Percentiles rank a stretch among this genome's conserved stretches.
Conservation (phyloP, 2,113 vertebrate genomes). For the Ploceus nigricollis region DNA sequence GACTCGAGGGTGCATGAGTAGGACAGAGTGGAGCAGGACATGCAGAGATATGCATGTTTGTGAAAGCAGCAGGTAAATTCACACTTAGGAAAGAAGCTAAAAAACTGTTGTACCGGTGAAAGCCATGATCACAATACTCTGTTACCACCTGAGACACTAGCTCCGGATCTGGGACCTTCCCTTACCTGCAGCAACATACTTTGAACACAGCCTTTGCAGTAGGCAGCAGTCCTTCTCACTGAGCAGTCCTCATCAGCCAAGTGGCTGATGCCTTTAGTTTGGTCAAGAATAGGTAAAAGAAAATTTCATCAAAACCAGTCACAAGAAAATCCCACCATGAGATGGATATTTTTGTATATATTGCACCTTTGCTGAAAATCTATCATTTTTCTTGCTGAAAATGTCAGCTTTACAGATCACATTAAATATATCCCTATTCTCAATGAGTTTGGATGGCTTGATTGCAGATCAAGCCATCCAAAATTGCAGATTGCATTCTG, state of each 20-base stretch:
- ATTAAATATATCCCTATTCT: neutral
- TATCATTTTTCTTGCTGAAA: neutral
- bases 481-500: neutral
- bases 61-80: neutral
- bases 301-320: neutral
- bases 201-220: neutral
- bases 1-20: neutral
- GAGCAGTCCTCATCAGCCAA: neutral
- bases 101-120: neutral
- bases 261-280: neutral
- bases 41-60: neutral
- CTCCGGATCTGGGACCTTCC: neutral
- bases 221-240: neutral
- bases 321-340: fast-evolving
- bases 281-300: neutral
- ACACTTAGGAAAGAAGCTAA: neutral
- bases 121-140: neutral
- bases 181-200: neutral
- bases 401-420: neutral
- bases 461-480: neutral
- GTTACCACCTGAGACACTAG: neutral
- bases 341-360: neutral
- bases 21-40: fast-evolving
- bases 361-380: neutral
- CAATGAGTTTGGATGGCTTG: neutral